Conservation (phyloP, 2,888 invertebrate species). For the Plagiodera versicolora region DNA sequence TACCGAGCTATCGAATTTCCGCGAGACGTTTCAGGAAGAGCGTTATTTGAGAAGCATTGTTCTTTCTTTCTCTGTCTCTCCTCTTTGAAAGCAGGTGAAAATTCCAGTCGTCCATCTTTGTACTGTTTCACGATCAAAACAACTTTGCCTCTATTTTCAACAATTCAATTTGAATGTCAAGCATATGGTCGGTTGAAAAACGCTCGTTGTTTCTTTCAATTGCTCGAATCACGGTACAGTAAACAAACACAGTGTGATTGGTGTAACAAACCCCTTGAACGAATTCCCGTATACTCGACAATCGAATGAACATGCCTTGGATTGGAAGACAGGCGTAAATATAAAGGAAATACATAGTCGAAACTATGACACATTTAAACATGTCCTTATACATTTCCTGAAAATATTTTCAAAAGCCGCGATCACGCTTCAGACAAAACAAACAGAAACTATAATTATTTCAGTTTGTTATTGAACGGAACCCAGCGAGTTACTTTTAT, state of each 20-base stretch:
- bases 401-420: not conserved
- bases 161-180: conserved; percentile 11
- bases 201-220: no score
- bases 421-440: conserved; percentile 4
- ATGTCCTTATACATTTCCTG: not conserved
- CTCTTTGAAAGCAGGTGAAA: conserved; percentile 9
- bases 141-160: conserved; percentile 10
- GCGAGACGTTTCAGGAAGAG: no score
- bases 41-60: no score
- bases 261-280: no score
- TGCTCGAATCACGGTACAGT: no score
- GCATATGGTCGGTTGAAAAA: not conserved
- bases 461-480: not conserved
- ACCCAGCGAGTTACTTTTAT: conserved; percentile 6
- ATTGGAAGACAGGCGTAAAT: not conserved
- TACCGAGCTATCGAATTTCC: no score
- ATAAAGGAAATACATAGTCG: no score
- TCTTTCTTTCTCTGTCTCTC: no score
- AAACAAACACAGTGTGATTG: no score
- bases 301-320: no score
- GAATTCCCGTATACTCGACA: no score
- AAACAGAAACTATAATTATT: conserved; percentile 5
- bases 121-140: conserved; percentile 13
- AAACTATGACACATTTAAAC: not conserved
- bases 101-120: conserved; percentile 1